phyloP scores from a whole-genome alignment of 2,797 vertebrate species.

The Pseudochirops cupreus region DNA sequence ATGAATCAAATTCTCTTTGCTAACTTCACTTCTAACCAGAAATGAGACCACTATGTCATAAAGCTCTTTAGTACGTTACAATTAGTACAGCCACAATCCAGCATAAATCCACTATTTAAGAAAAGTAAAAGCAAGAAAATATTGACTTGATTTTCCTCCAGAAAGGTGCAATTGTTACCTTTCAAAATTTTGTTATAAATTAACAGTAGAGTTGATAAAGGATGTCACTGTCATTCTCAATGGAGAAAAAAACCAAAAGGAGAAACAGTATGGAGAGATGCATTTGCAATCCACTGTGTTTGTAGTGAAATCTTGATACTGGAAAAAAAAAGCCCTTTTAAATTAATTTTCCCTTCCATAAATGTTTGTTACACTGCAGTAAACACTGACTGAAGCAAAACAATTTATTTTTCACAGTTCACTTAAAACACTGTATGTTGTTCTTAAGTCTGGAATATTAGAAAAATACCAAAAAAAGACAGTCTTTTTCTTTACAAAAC shows the following conservation, averaged over 20 bases:
- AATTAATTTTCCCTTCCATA: conserved; percentile 34
- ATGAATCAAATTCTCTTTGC: conserved; percentile 75
- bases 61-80: conserved; percentile 5
- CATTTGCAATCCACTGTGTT: neutral
- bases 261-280: conserved; percentile 6
- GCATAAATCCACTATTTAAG: conserved; percentile 2
- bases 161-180: conserved; percentile 2
- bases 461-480: conserved; percentile 60
- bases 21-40: conserved; percentile 47
- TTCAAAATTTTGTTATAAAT: conserved; percentile 43
- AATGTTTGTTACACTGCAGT: neutral
- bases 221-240: conserved; percentile 27
- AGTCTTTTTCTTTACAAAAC: conserved; percentile 49
- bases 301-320: conserved; percentile 18
- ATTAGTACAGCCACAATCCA: neutral
- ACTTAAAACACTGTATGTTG: conserved; percentile 24
- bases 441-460: conserved; percentile 29
- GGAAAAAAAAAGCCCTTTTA: neutral
- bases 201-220: neutral
- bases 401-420: conserved; percentile 20
- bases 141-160: neutral
- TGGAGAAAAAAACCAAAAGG: conserved; percentile 14
- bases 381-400: conserved; percentile 39
- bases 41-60: conserved; percentile 29
- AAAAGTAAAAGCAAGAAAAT: conserved; percentile 15